Conservation (phyloP, 2,797 vertebrate genomes). For the Valencia hispanica region DNA sequence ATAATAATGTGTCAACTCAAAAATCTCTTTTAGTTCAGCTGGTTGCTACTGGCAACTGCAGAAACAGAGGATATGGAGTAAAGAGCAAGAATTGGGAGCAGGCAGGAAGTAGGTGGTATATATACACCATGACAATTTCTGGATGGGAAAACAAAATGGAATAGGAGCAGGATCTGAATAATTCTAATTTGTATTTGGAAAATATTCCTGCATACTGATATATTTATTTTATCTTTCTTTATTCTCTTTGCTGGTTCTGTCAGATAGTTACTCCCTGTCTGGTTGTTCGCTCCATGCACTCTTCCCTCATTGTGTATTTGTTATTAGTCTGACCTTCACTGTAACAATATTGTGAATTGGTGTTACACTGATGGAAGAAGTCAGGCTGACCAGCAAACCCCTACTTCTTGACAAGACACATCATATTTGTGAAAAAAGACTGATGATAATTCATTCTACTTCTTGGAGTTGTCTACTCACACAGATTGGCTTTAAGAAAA, state of each 20-base stretch:
- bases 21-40: conserved; percentile 67
- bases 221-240: conserved; percentile 28
- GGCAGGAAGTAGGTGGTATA: conserved; percentile 61
- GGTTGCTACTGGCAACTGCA: conserved; percentile 81
- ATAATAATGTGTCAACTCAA: conserved; percentile 70
- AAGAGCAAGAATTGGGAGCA: conserved; percentile 60
- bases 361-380: conserved; percentile 64
- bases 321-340: conserved; percentile 60
- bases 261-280: conserved; percentile 35
- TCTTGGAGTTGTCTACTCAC: conserved; percentile 38
- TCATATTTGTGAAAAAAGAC: conserved; percentile 66
- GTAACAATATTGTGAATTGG: conserved; percentile 77
- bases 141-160: conserved; percentile 53
- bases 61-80: conserved; percentile 51
- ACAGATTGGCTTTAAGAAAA: conserved; percentile 27
- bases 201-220: conserved; percentile 15
- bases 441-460: conserved; percentile 63
- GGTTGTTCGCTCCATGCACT: conserved; percentile 14
- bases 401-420: conserved; percentile 69
- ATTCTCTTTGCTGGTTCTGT: conserved; percentile 28
- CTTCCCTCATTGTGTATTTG: conserved; percentile 42
- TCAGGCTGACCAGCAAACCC: conserved; percentile 64
- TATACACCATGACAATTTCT: conserved; percentile 62
- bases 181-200: conserved; percentile 34
- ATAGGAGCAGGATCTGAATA: conserved; percentile 25